Evolutionary conservation across 2,888 invertebrate species (phyloP).

Genomic region (Panzeria rudis): DNA sequence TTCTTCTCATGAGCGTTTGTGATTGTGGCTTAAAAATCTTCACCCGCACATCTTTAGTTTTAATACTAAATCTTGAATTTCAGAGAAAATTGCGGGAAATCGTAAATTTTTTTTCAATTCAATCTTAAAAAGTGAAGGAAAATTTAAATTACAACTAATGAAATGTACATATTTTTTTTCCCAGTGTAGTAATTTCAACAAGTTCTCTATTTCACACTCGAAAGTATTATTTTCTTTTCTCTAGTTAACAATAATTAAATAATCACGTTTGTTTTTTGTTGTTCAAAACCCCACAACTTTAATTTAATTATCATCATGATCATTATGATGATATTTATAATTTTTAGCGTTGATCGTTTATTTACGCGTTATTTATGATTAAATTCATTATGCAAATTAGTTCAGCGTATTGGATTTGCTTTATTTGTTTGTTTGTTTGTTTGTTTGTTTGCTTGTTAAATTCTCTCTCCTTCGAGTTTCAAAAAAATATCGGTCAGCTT

Average conservation of each 20-base stretch:
- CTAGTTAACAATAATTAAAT: conserved; percentile 11
- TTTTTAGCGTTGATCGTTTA: conserved; percentile 42
- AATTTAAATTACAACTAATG: too few relatives aligned
- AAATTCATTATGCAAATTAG: conserved; percentile 39
- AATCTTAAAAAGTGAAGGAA: too few relatives aligned
- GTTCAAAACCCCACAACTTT: background rate
- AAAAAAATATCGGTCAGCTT: conserved; percentile 37
- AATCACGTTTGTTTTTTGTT: conserved; percentile 20
- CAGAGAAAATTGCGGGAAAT: too few relatives aligned
- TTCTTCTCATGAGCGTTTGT: too few relatives aligned
- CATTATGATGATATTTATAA: conserved; percentile 1
- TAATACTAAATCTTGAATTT: too few relatives aligned
- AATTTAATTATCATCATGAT: conserved; percentile 13
- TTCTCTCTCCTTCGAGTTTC: background rate
- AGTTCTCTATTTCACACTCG: too few relatives aligned
- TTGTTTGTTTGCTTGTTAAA: background rate
- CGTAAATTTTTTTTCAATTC: too few relatives aligned
- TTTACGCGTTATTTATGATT: conserved; percentile 29
- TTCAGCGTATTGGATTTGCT: background rate
- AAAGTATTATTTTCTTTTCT: background rate
- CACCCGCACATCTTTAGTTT: too few relatives aligned
- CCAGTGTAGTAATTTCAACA: too few relatives aligned
- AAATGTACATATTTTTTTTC: too few relatives aligned
- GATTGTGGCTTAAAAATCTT: too few relatives aligned
- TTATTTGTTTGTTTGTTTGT: conserved; percentile 10